A percentile compares a stretch with the other conserved stretches of the same genome.
These are phyloP conservation scores for Temnothorax unifasciatus DNA, from an alignment of 2,888 invertebrate genomes.

Conservation along the genomic window DNA sequence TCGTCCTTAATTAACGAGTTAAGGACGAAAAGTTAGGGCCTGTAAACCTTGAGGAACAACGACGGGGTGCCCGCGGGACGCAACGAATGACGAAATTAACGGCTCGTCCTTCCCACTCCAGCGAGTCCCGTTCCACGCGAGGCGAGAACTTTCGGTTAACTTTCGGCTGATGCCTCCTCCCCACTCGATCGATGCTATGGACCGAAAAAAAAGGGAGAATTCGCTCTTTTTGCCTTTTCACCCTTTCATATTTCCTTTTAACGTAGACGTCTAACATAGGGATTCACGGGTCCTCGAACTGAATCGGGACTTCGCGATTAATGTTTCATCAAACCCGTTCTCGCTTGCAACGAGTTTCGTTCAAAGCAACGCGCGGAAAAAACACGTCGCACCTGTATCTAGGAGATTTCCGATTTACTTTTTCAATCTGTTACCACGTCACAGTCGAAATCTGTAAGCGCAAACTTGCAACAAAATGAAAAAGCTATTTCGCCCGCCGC, in stretches of 20 bases:
- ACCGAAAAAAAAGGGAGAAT: constrained; percentile 4
- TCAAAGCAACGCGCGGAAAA: not conserved
- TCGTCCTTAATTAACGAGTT: constrained; percentile 81
- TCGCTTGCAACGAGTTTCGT: not conserved
- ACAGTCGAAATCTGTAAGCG: not conserved
- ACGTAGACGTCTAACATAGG: not conserved
- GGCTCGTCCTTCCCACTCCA: constrained; percentile 73
- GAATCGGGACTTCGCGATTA: not conserved
- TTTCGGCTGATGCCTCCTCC: constrained; percentile 34
- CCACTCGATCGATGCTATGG: constrained; percentile 33
- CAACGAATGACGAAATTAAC: constrained; percentile 81
- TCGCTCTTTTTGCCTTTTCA: not conserved
- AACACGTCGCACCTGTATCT: not conserved
- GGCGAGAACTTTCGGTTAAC: constrained; percentile 71
- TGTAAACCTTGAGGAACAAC: constrained; percentile 80
- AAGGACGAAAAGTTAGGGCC: constrained; percentile 81
- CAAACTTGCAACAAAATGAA: not conserved
- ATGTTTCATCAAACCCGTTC: not conserved
- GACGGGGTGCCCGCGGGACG: constrained; percentile 72
- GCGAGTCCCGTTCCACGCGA: constrained; percentile 67
- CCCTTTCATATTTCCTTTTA: not conserved
- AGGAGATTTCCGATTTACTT: constrained; percentile 2
- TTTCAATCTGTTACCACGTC: constrained; percentile 18
- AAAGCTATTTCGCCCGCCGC: constrained; percentile 5
- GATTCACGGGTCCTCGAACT: not conserved